Evolutionary conservation across 2,797 vertebrate species (phyloP).

Genomic region (Onychomys torridus): DNA sequence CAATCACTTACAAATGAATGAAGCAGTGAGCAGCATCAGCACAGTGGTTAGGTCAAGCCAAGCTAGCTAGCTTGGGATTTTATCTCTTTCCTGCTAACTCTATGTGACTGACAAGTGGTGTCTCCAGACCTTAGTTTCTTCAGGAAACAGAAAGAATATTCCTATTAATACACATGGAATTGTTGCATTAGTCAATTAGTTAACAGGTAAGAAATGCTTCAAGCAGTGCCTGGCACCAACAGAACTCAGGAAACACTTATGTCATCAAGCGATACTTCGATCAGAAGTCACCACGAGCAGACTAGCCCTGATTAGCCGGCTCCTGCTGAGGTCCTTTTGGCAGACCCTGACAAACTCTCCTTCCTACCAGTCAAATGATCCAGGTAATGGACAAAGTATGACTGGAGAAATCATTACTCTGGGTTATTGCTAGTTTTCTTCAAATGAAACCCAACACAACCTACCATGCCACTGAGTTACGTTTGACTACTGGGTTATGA

Average conservation of each 20-base stretch:
- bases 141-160: slow-evolving; percentile 14
- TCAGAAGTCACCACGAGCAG: neutral
- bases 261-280: neutral
- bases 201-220: slow-evolving; percentile 29
- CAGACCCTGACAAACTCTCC: neutral
- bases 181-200: slow-evolving; percentile 26
- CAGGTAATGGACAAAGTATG: neutral
- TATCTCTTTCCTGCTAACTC: slow-evolving; percentile 18
- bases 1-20: slow-evolving; percentile 45
- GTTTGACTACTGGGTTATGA: neutral
- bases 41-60: slow-evolving; percentile 5
- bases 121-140: neutral
- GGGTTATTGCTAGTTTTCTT: neutral
- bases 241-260: neutral
- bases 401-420: slow-evolving; percentile 8
- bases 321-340: neutral
- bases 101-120: neutral
- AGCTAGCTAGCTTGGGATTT: neutral
- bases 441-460: slow-evolving; percentile 31
- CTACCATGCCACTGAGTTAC: neutral
- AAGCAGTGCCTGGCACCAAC: neutral
- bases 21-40: neutral
- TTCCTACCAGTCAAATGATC: neutral
- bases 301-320: neutral
- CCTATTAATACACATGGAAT: neutral